Conservation (phyloP, 1,140 invertebrate species). For the Leptonema lineaticorne region DNA sequence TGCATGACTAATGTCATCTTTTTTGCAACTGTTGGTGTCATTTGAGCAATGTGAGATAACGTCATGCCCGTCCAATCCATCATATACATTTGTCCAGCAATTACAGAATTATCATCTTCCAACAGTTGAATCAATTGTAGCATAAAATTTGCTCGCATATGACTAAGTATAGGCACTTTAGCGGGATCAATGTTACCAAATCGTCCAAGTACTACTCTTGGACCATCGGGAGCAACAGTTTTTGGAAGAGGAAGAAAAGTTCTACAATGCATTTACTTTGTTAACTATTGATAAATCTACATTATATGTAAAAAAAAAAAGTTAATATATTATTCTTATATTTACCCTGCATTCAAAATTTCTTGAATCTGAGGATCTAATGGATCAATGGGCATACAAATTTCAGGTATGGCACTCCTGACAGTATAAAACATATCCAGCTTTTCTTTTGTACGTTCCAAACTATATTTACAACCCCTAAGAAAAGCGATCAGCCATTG, state of each 20-base stretch:
- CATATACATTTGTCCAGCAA: conserved; percentile 36
- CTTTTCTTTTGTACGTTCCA: conserved; percentile 80
- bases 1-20: conserved; percentile 46
- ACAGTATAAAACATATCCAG: conserved; percentile 71
- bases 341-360: conserved; percentile 54
- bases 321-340: background rate
- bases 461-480: conserved; percentile 78
- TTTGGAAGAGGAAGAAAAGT: conserved; percentile 41
- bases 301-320: background rate
- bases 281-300: background rate
- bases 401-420: conserved; percentile 47
- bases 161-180: conserved; percentile 45
- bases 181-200: conserved; percentile 50
- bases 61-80: conserved; percentile 50
- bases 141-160: conserved; percentile 46
- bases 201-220: conserved; percentile 54
- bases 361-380: conserved; percentile 48
- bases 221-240: conserved; percentile 47
- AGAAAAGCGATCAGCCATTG: conserved; percentile 73
- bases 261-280: background rate
- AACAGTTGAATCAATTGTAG: conserved; percentile 24
- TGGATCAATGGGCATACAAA: conserved; percentile 49
- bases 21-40: conserved; percentile 54
- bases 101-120: conserved; percentile 39
- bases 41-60: conserved; percentile 52